Base-by-base conservation (phyloP, 2,113 vertebrate species). In the Choloepus hoffmanni region DNA sequence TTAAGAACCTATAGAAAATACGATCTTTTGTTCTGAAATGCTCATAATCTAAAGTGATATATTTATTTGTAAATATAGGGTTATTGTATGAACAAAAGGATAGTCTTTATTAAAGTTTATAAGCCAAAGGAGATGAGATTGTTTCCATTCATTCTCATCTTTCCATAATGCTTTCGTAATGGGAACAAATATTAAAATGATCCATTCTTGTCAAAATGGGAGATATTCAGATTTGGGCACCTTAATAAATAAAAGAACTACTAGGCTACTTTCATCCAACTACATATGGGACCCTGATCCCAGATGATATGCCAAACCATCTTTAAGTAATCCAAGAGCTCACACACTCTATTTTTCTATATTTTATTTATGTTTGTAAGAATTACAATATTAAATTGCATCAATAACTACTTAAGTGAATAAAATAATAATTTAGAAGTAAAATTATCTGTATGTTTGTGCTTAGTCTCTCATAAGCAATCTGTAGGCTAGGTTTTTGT, bases 61-160 rank as follows among this genome's bases (percentile, higher is more conserved):
- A 96, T 96, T 94, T 87, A 89, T 97, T 97, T 96, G 60, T 95
- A 93, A 95, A 84, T 79, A 74, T 89, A 86, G 95, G 84, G 19
- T 89, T 96, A 97, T 96, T 98, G 55, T 93, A 92, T 72, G 95
- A 95, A 97, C 96, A 97, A 96, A 97, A 96, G 16, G 60, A 95
- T 60, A 96, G 97, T 97, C 79, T 97, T 96, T 97, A 96, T 97
- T 96, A 97, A 86, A 97, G 95, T 91, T 90, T 95, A 96, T 96
- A 96, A 94, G 21, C 68, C 89, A 97, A 97, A 96, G 91, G 68
- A 97, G 84, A 98, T 55, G 13, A 95, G 95, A 97, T 86, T 97
- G 36, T 96, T 96, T 93, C 90, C 74, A 94, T 81, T 78, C 63
- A 79, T 97, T 92, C 86, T 94, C 45, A 91, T 85, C 84, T 89